A percentile compares a stretch with the other conserved stretches of the same genome.
phyloP scores from a whole-genome alignment of 2,888 invertebrate species.

The Oxyscelio sp. region DNA sequence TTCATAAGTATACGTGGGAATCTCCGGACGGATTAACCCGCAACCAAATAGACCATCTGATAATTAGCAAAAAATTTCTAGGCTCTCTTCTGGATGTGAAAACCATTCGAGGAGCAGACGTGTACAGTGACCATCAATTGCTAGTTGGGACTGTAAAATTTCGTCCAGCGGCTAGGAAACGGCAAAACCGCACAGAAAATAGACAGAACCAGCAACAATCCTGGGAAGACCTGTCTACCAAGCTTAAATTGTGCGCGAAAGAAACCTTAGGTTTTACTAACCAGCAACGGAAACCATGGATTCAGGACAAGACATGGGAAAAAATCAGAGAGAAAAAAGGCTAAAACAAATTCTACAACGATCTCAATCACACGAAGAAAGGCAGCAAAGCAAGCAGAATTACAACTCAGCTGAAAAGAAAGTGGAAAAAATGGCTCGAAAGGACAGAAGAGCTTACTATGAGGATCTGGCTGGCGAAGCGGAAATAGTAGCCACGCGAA shows the following conservation, averaged over 20 bases:
- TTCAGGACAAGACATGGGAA: conserved; percentile 30
- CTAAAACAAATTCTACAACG: conserved; percentile 11
- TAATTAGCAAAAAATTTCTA: too few species aligned
- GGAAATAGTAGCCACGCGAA: conserved; percentile 13
- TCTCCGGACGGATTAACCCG: too few species aligned
- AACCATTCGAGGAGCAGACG: too few species aligned
- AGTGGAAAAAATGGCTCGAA: conserved; percentile 35
- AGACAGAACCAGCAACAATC: neutral
- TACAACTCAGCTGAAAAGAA: conserved; percentile 15
- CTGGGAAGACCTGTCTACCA: neutral
- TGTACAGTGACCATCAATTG: too few species aligned
- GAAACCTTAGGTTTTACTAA: conserved; percentile 16
- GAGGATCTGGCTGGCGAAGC: conserved; percentile 40
- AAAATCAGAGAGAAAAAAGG: conserved; percentile 36
- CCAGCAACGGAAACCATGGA: conserved; percentile 48
- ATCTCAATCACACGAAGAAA: conserved; percentile 10
- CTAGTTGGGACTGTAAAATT: neutral
- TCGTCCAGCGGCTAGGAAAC: neutral
- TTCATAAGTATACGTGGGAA: too few species aligned
- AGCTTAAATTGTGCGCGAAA: conserved; percentile 5
- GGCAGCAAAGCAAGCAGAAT: neutral
- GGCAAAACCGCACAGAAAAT: neutral
- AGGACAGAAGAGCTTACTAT: conserved; percentile 23
- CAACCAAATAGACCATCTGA: too few species aligned
- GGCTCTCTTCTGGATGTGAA: too few species aligned